Evolutionary conservation across 2,113 vertebrate species (phyloP).

Genomic region (Sus scrofa): T2T-Sscrofa CM000821.6:11708501-11709000

Average conservation of each 20-base stretch:
- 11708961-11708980: neutral
- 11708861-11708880: slow-evolving; percentile 34
- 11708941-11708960: slow-evolving; percentile 19
- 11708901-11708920: neutral
- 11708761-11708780: neutral
- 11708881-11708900: neutral
- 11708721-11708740: neutral
- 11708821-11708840: neutral
- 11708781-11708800: neutral
- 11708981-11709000: neutral
- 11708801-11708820: neutral
- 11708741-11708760: neutral
- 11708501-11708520: neutral
- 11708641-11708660: neutral
- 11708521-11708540: neutral
- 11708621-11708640: neutral
- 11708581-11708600: neutral
- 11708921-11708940: neutral
- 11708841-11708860: slow-evolving; percentile 41
- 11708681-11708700: neutral
- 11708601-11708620: slow-evolving; percentile 1
- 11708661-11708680: neutral
- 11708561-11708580: neutral
- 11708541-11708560: neutral
- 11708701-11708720: neutral